Base-by-base conservation (phyloP, 2,113 vertebrate species). In the Aepyceros melampus region DNA sequence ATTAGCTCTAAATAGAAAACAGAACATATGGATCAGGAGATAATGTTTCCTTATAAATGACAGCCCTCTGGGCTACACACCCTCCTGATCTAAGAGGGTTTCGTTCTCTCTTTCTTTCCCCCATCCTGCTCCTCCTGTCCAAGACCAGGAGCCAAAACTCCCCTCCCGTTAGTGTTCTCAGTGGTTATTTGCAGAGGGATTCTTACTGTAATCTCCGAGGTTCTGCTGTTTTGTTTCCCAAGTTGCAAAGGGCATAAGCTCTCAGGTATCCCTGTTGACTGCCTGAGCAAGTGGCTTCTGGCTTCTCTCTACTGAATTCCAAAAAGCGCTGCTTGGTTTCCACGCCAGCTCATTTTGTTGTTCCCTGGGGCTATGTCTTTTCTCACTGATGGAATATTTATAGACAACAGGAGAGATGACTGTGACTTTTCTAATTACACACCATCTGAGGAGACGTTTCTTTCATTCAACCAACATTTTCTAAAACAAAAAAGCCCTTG, bases 1-100 rank as follows among this genome's bases (percentile, higher is more conserved):
- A 98, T 98, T 96, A 98, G 96, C 98, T 98, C 97, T 97, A 97
- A 98, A 98, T 98, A 98, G 98, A 96, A 98, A 98, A 91, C 6
- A 60, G 89, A 98, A 82, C 98, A 98, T 98, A 98, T 98, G 98
- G 98, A 95, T 79, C 71, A 91, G 97, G 53, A 98, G 98, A 98
- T 98, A 99, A 98, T 95, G 95, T 97, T 98, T 97, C 98, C 97
- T 98, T 97, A 97, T 97, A 98, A 98, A 97, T 97, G 97, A 96
- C 97, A 95, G 94, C 96, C 98, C 97, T 95, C 93, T 87, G 92
- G 98, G 96, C 81, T 14, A 11, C 36, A 5, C 4, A 13, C 31
- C 74, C n/a, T 96, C 96, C 49, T 8, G 89, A 92, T 31, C 31
- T 21, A 62, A 40, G 27, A 67, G 36, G 25, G 19, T 0, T 56